These are phyloP conservation scores for Xanthorhoe designata DNA, from an alignment of 2,888 invertebrate genomes.

Conservation along the genomic window DNA sequence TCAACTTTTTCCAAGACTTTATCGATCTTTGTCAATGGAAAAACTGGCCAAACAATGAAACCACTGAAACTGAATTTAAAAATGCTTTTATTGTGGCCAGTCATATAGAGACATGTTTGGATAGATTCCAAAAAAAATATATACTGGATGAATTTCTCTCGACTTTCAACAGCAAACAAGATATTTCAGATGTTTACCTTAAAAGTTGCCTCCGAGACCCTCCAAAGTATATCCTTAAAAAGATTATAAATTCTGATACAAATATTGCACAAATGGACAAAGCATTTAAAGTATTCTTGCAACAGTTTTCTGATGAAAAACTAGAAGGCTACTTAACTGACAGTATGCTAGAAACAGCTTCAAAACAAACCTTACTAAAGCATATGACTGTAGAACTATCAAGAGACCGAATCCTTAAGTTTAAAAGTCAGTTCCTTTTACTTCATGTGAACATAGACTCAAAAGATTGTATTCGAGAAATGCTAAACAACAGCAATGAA, in stretches of 20 bases:
- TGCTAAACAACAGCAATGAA: conserved; percentile 59
- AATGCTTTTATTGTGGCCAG: conserved; percentile 81
- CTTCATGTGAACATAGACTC: conserved; percentile 56
- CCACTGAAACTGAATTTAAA: conserved; percentile 73
- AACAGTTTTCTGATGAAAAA: conserved; percentile 64
- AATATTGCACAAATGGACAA: conserved; percentile 62
- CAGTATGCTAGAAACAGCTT: conserved; percentile 72
- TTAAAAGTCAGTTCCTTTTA: conserved; percentile 67
- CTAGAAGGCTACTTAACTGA: conserved; percentile 66
- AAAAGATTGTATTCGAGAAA: conserved; percentile 49
- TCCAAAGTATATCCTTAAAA: conserved; percentile 69
- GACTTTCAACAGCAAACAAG: conserved; percentile 53
- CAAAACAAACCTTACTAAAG: conserved; percentile 66
- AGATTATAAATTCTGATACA: conserved; percentile 67
- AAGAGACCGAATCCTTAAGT: conserved; percentile 58
- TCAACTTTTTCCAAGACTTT: conserved; percentile 83
- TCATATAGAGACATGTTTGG: conserved; percentile 83
- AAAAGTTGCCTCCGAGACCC: conserved; percentile 69
- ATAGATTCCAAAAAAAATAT: conserved; percentile 72
- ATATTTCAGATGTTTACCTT: conserved; percentile 52
- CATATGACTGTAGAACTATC: conserved; percentile 59
- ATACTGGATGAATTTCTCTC: conserved; percentile 73
- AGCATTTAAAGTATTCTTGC: conserved; percentile 64
- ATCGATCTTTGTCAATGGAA: conserved; percentile 78
- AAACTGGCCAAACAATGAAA: conserved; percentile 74